Percentiles rank a stretch among this genome's conserved stretches.
These are phyloP conservation scores for Phalacrocorax carbo DNA, from an alignment of 2,113 vertebrate species.

Conservation along the genomic window DNA sequence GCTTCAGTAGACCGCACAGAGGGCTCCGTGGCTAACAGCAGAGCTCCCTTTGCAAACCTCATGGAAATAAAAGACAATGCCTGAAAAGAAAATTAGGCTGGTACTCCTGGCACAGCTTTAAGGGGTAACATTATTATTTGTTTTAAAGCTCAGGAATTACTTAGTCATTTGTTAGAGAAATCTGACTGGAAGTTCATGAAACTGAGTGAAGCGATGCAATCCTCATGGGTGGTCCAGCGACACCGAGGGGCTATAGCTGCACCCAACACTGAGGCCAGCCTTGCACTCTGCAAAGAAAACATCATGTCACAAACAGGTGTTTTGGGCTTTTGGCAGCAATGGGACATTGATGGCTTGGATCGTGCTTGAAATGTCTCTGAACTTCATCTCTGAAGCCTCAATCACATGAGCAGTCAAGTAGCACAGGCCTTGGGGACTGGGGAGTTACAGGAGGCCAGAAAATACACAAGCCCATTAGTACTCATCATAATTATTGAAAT, in stretches of 20 bases:
- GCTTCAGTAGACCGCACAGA: not conserved
- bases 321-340: constrained; percentile 41
- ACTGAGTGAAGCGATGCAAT: not conserved
- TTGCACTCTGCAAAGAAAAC: constrained; percentile 3
- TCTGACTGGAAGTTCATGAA: not conserved
- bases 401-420: constrained; percentile 55
- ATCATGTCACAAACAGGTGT: constrained; percentile 19
- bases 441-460: constrained; percentile 55
- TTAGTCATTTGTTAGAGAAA: constrained; percentile 7
- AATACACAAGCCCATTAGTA: constrained; percentile 79
- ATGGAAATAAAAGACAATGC: not conserved
- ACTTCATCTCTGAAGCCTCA: constrained; percentile 58
- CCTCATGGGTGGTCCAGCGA: not conserved
- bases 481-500: constrained; percentile 97
- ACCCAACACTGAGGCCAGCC: not conserved
- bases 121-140: not conserved
- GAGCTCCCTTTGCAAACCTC: constrained; percentile 15
- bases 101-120: not conserved
- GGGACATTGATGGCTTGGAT: constrained; percentile 58
- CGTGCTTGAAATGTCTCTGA: constrained; percentile 65
- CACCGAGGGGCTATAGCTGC: not conserved
- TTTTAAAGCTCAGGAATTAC: constrained; percentile 21
- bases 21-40: not conserved
- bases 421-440: constrained; percentile 55
- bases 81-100: not conserved